Conservation (phyloP, 1,140 invertebrate genomes). For the Theocolax elegans region DNA sequence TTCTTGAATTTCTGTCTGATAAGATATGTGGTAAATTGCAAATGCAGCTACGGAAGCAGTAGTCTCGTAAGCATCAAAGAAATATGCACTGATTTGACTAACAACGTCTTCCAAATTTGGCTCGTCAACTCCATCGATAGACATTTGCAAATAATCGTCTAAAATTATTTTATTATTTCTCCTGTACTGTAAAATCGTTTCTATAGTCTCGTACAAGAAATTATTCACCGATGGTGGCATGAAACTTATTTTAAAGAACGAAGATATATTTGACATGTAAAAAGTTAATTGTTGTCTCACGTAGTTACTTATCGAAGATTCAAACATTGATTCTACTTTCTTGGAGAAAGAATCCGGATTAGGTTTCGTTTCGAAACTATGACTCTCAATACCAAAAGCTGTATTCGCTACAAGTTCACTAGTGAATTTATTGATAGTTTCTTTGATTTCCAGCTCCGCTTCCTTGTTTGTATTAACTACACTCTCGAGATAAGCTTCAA, state of each 20-base stretch:
- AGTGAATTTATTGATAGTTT: constrained; percentile 13
- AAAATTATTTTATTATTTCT: not conserved
- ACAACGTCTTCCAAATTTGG: not conserved
- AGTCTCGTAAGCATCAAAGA: constrained; percentile 46
- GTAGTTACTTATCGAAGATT: not conserved
- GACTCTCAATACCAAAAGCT: constrained; percentile 44
- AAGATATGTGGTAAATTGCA: constrained; percentile 29
- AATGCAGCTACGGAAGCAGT: constrained; percentile 25
- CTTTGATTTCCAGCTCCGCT: not conserved
- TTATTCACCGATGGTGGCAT: not conserved
- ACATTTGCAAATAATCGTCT: constrained; percentile 40
- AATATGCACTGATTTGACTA: constrained; percentile 43
- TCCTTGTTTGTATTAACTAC: not conserved
- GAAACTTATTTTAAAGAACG: not conserved
- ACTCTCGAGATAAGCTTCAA: not conserved
- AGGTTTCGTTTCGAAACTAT: constrained; percentile 44
- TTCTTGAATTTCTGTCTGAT: constrained; percentile 36
- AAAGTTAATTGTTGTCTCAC: not conserved
- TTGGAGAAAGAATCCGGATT: not conserved
- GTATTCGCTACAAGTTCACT: constrained; percentile 38
- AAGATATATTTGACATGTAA: not conserved
- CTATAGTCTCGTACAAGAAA: not conserved
- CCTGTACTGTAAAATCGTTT: not conserved
- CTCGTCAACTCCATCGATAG: constrained; percentile 28
- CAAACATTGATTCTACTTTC: constrained; percentile 16